Evolutionary conservation across 1,140 invertebrate genomes (phyloP).

Genomic region (Drosophila nigrodunni): DNA sequence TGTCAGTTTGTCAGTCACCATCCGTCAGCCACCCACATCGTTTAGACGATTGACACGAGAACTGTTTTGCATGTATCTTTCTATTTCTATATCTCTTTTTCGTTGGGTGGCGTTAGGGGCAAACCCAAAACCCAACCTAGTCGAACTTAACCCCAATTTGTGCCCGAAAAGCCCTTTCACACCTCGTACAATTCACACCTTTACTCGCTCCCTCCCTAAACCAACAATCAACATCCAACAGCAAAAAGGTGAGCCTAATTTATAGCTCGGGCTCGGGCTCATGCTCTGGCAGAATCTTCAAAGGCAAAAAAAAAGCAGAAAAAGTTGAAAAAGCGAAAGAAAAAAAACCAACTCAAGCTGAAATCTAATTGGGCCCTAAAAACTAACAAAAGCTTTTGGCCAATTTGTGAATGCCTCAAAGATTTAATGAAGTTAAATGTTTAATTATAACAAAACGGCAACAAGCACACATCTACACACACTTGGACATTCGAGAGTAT

Average conservation of each 20-base stretch:
- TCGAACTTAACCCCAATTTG: constrained; percentile 51
- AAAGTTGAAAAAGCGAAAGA: constrained; percentile 16
- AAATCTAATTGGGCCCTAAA: constrained; percentile 48
- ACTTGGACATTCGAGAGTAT: constrained; percentile 2
- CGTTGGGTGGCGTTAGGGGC: constrained; percentile 15
- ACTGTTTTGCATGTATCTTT: constrained; percentile 68
- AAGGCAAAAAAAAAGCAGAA: constrained; percentile 40
- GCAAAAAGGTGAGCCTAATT: constrained; percentile 59
- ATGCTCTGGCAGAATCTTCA: constrained; percentile 36
- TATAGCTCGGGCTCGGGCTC: constrained; percentile 40
- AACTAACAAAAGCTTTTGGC: constrained; percentile 36
- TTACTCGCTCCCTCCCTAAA: constrained; percentile 2
- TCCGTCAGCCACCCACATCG: constrained; percentile 52
- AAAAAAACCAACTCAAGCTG: constrained; percentile 31
- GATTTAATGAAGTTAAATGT: constrained; percentile 75
- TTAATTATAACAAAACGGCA: constrained; percentile 67
- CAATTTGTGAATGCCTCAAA: constrained; percentile 48
- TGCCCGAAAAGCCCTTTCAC: constrained; percentile 48
- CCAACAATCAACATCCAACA: constrained; percentile 8
- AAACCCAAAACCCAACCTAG: constrained; percentile 14
- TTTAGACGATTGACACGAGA: constrained; percentile 69
- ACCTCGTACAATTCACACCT: constrained; percentile 26
- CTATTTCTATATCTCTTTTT: not conserved
- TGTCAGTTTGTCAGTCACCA: constrained; percentile 32
- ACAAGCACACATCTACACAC: constrained; percentile 30